Percentiles rank a stretch among this genome's conserved stretches.
phyloP scores from a whole-genome alignment of 2,888 invertebrate genomes.

The Drosophila paramelanica region DNA sequence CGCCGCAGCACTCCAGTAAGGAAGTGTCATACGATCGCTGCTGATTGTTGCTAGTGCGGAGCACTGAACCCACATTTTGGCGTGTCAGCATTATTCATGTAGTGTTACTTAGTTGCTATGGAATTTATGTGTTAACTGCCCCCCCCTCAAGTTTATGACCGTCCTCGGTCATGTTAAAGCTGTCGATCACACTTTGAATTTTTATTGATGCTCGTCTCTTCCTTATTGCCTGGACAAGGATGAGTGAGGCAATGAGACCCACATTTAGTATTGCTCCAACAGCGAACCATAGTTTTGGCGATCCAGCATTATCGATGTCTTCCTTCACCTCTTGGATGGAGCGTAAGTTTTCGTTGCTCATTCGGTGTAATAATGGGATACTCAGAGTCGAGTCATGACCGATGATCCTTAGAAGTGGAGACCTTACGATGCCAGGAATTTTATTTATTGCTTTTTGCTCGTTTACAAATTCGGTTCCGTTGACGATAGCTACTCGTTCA shows the following conservation, averaged over 20 bases:
- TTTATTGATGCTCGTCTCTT: not conserved
- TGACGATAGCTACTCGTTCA: conserved; percentile 5
- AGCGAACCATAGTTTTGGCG: not conserved
- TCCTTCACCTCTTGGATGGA: not conserved
- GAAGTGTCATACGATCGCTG: no score
- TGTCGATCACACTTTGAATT: not conserved
- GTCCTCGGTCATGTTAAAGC: not conserved
- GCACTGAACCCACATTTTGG: no score
- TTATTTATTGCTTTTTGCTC: not conserved
- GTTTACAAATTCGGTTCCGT: conserved; percentile 1
- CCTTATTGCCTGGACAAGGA: not conserved
- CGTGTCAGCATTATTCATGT: no score
- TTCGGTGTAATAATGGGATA: not conserved
- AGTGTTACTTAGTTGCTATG: not conserved
- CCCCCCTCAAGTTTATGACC: not conserved
- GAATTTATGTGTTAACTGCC: not conserved
- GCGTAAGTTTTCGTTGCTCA: no score
- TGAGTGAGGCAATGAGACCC: not conserved
- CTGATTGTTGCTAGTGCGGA: no score
- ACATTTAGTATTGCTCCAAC: not conserved
- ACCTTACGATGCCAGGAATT: no score
- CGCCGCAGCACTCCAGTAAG: no score
- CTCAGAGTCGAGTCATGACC: not conserved
- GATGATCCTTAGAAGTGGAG: not conserved
- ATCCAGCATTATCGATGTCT: conserved; percentile 1